Evolutionary conservation across 2,888 invertebrate species (phyloP).

Genomic region (Cantharis nigra): DNA sequence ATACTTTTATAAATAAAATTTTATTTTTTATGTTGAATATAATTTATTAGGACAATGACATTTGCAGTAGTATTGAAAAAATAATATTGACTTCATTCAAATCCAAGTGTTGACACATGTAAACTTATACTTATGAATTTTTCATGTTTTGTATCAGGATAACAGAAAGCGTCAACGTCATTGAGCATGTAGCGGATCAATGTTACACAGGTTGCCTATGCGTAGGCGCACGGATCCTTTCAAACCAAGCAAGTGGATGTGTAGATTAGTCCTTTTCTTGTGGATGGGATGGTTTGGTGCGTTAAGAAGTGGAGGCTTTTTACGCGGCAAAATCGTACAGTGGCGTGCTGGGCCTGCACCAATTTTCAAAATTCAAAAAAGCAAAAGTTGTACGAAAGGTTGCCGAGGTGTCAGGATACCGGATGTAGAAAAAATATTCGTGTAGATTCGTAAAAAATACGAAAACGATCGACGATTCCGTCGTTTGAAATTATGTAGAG

Average conservation of each 20-base stretch:
- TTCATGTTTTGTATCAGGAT: not conserved
- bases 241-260: too few relatives aligned
- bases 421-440: not conserved
- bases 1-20: too few relatives aligned
- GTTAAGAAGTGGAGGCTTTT: too few relatives aligned
- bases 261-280: too few relatives aligned
- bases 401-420: not conserved
- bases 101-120: not conserved
- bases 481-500: slow-evolving; percentile 17
- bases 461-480: not conserved
- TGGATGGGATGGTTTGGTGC: too few relatives aligned
- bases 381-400: not conserved
- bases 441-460: not conserved
- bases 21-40: too few relatives aligned
- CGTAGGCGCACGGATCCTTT: not conserved
- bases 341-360: too few relatives aligned
- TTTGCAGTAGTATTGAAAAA: not conserved
- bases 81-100: not conserved
- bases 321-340: too few relatives aligned
- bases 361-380: not conserved
- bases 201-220: not conserved
- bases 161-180: not conserved
- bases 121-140: not conserved
- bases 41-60: too few relatives aligned
- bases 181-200: not conserved